Evolutionary conservation across 2,113 vertebrate genomes (phyloP).

Genomic region (Furnarius figulus): DNA sequence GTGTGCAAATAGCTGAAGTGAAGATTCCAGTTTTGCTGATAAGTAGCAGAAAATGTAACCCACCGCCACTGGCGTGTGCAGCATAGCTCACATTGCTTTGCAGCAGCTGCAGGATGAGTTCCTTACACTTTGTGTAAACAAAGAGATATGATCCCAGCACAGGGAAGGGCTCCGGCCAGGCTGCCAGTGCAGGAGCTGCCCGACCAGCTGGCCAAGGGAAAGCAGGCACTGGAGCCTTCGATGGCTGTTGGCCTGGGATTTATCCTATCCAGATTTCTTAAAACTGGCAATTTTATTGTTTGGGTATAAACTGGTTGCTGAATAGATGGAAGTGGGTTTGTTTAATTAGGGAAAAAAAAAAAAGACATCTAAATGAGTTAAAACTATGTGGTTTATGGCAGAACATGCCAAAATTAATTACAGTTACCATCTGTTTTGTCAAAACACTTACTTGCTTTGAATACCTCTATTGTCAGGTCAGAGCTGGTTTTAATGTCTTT

Average conservation of each 20-base stretch:
- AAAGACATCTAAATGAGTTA: background rate
- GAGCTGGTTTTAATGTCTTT: constrained; percentile 20
- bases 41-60: background rate
- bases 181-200: background rate
- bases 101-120: background rate
- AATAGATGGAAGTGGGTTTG: background rate
- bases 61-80: rapidly evolving
- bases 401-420: constrained; percentile 49
- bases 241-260: background rate
- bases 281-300: background rate
- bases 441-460: background rate
- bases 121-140: background rate
- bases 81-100: background rate
- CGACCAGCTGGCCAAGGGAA: background rate
- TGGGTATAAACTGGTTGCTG: background rate
- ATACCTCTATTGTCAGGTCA: constrained; percentile 4
- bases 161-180: background rate
- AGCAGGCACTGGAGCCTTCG: background rate
- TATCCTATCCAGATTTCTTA: background rate
- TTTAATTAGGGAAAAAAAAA: background rate
- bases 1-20: background rate
- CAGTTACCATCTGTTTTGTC: constrained; percentile 36
- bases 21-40: constrained; percentile 14
- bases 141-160: background rate
- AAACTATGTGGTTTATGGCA: background rate